Evolutionary conservation across 2,888 invertebrate genomes (phyloP).

Genomic region (Ornithoptera priamus): DNA sequence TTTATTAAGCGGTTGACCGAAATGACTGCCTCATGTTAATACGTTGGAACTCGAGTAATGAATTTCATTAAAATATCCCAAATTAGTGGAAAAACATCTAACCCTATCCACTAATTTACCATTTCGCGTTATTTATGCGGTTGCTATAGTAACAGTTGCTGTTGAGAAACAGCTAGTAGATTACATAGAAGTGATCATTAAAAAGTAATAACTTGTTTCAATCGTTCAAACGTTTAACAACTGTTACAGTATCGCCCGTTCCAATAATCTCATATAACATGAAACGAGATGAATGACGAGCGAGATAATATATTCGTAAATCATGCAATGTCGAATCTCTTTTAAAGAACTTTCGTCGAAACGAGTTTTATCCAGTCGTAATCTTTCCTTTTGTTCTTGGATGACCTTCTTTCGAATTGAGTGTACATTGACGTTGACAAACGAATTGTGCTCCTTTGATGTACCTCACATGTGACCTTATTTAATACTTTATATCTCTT

Average conservation of each 20-base stretch:
- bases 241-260: not conserved
- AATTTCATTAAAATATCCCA: not conserved
- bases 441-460: slow-evolving; percentile 17
- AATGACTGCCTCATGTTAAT: slow-evolving; percentile 14
- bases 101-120: not conserved
- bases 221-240: not conserved
- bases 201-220: not conserved
- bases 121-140: no score
- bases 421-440: slow-evolving; percentile 23
- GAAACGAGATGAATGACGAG: slow-evolving; percentile 14
- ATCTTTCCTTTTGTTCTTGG: slow-evolving; percentile 24
- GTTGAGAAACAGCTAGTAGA: no score
- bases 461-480: slow-evolving; percentile 19
- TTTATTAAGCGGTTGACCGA: slow-evolving; percentile 25
- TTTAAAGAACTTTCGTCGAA: slow-evolving; percentile 21
- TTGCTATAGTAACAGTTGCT: no score
- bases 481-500: not conserved
- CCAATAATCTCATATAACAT: slow-evolving; percentile 13
- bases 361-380: slow-evolving; percentile 26
- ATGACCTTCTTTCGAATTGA: slow-evolving; percentile 20
- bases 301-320: slow-evolving; percentile 25
- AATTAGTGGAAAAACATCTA: not conserved
- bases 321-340: slow-evolving; percentile 24
- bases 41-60: slow-evolving; percentile 5
- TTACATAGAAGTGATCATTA: not conserved